Percentiles rank a stretch among this genome's conserved stretches.
These are phyloP conservation scores for Lasioglossum marginatum DNA, from an alignment of 2,888 invertebrate species.

Conservation along the genomic window DNA sequence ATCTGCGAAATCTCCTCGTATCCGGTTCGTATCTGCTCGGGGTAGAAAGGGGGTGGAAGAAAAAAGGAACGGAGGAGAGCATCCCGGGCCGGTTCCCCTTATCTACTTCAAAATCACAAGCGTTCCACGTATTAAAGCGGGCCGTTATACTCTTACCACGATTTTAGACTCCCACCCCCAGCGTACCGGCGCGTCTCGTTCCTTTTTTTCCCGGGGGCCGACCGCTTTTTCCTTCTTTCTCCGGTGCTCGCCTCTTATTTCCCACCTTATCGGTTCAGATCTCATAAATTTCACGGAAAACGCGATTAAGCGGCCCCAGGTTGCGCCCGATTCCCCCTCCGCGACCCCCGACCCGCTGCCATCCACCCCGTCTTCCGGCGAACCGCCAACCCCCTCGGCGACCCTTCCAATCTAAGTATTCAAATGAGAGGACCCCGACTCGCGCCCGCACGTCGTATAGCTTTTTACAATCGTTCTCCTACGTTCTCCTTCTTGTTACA, in stretches of 20 bases:
- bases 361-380: conserved; percentile 51
- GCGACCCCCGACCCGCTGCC: conserved; percentile 36
- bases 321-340: conserved; percentile 48
- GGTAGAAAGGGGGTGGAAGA: conserved; percentile 12
- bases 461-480: conserved; percentile 79
- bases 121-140: conserved; percentile 64
- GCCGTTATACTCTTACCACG: conserved; percentile 66
- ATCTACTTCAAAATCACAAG: conserved; percentile 62
- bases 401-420: conserved; percentile 84
- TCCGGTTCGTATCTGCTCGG: conserved; percentile 29
- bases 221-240: conserved; percentile 54
- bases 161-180: conserved; percentile 30
- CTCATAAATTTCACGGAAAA: conserved; percentile 84
- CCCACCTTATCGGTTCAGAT: conserved; percentile 82
- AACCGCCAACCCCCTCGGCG: conserved; percentile 66
- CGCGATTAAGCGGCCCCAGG: conserved; percentile 82
- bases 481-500: conserved; percentile 61
- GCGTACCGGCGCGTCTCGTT: neutral
- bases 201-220: conserved; percentile 25
- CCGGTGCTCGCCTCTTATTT: conserved; percentile 76
- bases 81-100: conserved; percentile 35
- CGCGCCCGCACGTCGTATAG: conserved; percentile 74
- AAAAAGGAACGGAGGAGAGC: conserved; percentile 8
- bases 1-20: conserved; percentile 46
- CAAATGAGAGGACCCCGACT: conserved; percentile 82